Conservation (phyloP, 2,113 vertebrate species). For the Corvus hawaiiensis region DNA sequence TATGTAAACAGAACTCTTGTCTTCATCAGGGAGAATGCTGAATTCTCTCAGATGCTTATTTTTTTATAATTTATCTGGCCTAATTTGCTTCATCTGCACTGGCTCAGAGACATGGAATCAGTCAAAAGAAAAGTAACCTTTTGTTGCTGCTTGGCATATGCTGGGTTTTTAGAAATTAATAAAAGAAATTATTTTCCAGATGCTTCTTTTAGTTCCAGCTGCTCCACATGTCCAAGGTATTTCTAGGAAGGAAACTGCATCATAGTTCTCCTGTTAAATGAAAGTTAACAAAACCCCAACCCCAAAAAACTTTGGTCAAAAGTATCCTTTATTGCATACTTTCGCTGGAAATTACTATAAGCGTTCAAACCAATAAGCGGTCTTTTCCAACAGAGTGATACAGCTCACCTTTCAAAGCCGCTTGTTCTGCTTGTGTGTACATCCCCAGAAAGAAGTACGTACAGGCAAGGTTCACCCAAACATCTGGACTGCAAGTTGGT, state of each 20-base stretch:
- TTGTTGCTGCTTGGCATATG: neutral
- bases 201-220: neutral
- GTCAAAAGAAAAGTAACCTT: neutral
- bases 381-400: neutral
- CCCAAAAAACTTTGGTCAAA: neutral
- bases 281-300: neutral
- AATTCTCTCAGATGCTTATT: neutral
- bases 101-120: neutral
- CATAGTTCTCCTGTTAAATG: neutral
- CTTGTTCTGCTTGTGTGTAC: constrained; percentile 91
- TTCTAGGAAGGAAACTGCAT: neutral
- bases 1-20: neutral
- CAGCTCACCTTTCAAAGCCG: constrained; percentile 85
- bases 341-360: neutral
- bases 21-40: neutral
- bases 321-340: neutral
- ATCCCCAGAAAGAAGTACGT: constrained; percentile 92
- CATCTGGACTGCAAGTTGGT: constrained; percentile 79
- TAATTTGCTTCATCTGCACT: neutral
- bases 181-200: neutral
- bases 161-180: neutral
- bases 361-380: neutral
- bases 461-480: constrained; percentile 93
- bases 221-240: neutral
- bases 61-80: neutral